Conservation (phyloP, 2,888 invertebrate genomes). For the Plebejus argus region DNA sequence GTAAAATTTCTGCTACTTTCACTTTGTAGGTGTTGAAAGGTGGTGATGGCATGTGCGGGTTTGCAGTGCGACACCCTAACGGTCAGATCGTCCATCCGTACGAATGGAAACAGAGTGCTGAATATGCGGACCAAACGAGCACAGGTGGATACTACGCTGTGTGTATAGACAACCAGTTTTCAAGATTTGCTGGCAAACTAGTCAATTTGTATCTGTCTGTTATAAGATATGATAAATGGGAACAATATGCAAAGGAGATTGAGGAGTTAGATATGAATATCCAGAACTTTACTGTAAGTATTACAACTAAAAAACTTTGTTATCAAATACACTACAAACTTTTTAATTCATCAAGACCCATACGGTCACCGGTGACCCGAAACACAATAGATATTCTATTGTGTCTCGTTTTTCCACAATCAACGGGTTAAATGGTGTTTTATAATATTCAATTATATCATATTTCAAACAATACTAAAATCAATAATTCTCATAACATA, state of each 20-base stretch:
- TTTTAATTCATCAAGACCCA: background rate
- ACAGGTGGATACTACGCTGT: conserved; percentile 93
- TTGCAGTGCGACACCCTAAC: conserved; percentile 92
- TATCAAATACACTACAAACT: background rate
- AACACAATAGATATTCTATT: too few species aligned
- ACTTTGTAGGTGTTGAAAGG: conserved; percentile 90
- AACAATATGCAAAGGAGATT: conserved; percentile 93
- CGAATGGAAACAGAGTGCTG: conserved; percentile 93
- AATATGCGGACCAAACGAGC: conserved; percentile 91
- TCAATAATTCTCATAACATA: background rate
- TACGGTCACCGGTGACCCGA: too few species aligned
- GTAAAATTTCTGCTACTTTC: background rate
- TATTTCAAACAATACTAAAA: background rate
- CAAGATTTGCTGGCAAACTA: conserved; percentile 93
- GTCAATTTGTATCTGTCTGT: conserved; percentile 95
- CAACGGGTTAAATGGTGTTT: background rate
- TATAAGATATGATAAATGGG: conserved; percentile 96
- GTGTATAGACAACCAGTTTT: conserved; percentile 96
- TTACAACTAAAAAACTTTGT: background rate
- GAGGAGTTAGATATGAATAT: conserved; percentile 93
- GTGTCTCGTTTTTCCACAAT: too few species aligned
- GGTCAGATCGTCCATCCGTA: conserved; percentile 94
- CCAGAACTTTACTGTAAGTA: conserved; percentile 92
- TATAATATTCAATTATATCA: background rate
- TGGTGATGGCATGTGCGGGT: conserved; percentile 96